Percentiles rank a stretch among this genome's conserved stretches.
Evolutionary conservation across 2,888 invertebrate genomes (phyloP).

Genomic region (Stramonita haemastoma): DNA sequence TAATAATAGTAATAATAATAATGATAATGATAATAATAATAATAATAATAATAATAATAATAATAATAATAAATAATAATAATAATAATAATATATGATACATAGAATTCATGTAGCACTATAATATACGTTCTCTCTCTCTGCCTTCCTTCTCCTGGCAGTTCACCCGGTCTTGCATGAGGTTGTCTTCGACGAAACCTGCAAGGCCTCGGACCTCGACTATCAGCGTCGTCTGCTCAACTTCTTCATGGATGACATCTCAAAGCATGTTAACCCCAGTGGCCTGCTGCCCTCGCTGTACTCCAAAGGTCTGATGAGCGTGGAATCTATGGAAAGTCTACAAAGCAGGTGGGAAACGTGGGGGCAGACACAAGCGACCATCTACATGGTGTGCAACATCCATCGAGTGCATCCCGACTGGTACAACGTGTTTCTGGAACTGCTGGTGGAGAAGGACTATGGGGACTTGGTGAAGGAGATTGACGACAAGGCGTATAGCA

Average conservation of each 20-base stretch:
- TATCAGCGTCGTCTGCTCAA: neutral
- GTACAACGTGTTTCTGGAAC: conserved; percentile 15
- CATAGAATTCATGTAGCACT: too few species aligned
- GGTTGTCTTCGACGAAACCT: neutral
- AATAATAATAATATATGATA: too few species aligned
- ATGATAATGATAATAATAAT: too few species aligned
- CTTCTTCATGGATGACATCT: conserved; percentile 24
- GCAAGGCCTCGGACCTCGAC: neutral
- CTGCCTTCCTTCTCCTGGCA: neutral
- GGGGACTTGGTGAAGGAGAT: conserved; percentile 20
- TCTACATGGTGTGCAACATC: conserved; percentile 34
- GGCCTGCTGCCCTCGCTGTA: neutral
- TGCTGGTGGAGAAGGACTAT: neutral
- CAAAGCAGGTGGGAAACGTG: neutral
- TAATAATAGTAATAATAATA: too few species aligned
- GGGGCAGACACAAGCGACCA: neutral
- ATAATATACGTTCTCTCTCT: too few species aligned
- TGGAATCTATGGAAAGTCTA: neutral
- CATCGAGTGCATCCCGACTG: conserved; percentile 3
- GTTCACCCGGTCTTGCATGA: neutral
- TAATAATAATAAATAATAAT: too few species aligned
- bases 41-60: too few species aligned
- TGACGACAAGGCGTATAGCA: conserved; percentile 5
- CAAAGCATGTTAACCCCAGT: neutral
- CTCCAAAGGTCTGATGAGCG: neutral